A percentile compares a stretch with the other conserved stretches of the same genome.
phyloP scores from a whole-genome alignment of 2,888 invertebrate species.

The Orthonychiurus folsomi region DNA sequence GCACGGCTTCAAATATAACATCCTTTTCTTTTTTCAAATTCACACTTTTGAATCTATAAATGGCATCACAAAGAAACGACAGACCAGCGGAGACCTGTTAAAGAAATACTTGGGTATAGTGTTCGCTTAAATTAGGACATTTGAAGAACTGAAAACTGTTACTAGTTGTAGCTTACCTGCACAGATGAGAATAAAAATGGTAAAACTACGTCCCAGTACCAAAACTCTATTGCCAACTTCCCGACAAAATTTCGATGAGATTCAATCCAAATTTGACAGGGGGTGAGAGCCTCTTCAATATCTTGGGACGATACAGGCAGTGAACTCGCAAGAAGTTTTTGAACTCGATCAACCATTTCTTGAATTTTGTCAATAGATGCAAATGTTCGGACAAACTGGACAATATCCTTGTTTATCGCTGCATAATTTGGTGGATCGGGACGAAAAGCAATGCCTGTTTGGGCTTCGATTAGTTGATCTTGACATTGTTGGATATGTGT shows the following conservation, averaged over 20 bases:
- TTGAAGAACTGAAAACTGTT: neutral
- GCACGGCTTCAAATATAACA: too few relatives aligned
- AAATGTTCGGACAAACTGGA: constrained; percentile 47
- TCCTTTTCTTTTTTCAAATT: too few relatives aligned
- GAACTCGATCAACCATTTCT: neutral
- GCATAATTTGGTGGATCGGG: constrained; percentile 39
- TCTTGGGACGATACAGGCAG: neutral
- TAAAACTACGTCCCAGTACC: constrained; percentile 39
- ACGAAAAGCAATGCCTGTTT: constrained; percentile 35
- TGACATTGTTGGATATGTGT: constrained; percentile 12
- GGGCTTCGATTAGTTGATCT: constrained; percentile 18
- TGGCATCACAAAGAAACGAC: neutral
- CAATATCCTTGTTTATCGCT: constrained; percentile 46
- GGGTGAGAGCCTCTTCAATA: constrained; percentile 16
- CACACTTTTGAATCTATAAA: too few relatives aligned
- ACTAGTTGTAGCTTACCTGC: constrained; percentile 22
- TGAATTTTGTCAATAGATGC: constrained; percentile 19
- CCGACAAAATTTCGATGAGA: constrained; percentile 30
- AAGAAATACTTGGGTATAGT: too few relatives aligned
- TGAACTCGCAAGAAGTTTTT: neutral
- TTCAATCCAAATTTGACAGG: constrained; percentile 32
- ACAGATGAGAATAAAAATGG: constrained; percentile 28
- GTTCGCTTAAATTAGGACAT: too few relatives aligned
- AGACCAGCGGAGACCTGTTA: neutral
- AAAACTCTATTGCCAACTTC: constrained; percentile 33